Evolutionary conservation across 2,113 vertebrate species (phyloP).

Genomic region (Nerophis lumbriciformis): DNA sequence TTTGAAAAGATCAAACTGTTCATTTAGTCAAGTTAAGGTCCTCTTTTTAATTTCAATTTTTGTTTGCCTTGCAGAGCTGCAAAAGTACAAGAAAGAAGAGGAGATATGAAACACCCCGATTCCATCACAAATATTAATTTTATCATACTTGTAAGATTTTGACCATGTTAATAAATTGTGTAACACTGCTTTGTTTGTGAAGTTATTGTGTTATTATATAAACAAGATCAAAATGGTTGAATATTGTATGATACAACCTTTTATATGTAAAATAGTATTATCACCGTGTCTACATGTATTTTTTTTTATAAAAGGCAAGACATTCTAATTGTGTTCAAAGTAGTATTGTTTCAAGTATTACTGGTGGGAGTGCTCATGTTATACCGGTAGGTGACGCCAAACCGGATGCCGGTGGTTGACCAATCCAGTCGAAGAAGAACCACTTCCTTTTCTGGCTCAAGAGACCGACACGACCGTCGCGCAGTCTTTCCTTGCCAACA

Average conservation of each 20-base stretch:
- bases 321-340: not conserved
- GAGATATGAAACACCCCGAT: not conserved
- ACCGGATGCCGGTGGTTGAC: not conserved
- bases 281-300: not conserved
- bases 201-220: not conserved
- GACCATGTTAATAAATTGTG: not conserved
- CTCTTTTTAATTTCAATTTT: not conserved
- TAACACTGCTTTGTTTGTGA: not conserved
- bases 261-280: not conserved
- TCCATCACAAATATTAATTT: not conserved
- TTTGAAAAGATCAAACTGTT: no score
- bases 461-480: constrained; percentile 20
- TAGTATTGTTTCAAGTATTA: no score
- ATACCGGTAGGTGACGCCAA: not conserved
- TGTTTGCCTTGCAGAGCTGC: constrained; percentile 32
- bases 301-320: not conserved
- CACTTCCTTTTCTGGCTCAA: constrained; percentile 56
- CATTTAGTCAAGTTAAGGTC: not conserved
- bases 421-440: not conserved
- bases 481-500: constrained; percentile 33
- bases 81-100: constrained; percentile 26
- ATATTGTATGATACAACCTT: not conserved
- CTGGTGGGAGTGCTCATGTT: not conserved
- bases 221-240: not conserved
- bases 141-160: not conserved